Percentiles rank a stretch among this genome's conserved stretches.
phyloP scores from a whole-genome alignment of 2,888 invertebrate genomes.

The Nebria salina region DNA sequence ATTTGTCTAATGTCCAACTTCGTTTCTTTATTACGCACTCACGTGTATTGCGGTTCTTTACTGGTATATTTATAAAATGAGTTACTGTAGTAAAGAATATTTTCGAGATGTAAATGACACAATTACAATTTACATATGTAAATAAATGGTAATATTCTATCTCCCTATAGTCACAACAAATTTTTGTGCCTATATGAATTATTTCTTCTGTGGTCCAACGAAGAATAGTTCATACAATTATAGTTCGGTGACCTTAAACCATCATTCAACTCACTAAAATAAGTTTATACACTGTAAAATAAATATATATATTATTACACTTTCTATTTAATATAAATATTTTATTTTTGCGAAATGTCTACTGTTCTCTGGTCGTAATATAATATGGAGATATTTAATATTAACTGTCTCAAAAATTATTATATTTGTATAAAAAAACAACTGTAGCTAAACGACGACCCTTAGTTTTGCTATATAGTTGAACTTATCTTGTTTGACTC shows the following conservation, averaged over 20 bases:
- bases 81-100: background rate
- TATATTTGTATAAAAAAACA: too few species aligned
- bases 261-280: background rate
- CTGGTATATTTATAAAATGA: background rate
- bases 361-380: too few species aligned
- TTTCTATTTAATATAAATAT: too few species aligned
- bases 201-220: slow-evolving; percentile 11
- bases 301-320: too few species aligned
- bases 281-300: too few species aligned
- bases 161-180: slow-evolving; percentile 23
- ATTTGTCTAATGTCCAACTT: background rate
- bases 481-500: too few species aligned
- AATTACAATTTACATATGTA: slow-evolving; percentile 34
- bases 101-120: slow-evolving; percentile 31
- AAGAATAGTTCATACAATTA: slow-evolving; percentile 3
- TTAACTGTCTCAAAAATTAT: too few species aligned
- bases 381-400: too few species aligned
- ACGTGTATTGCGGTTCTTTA: background rate
- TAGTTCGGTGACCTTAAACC: background rate
- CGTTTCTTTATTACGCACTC: background rate
- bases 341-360: too few species aligned
- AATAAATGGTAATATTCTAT: slow-evolving; percentile 38
- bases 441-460: too few species aligned
- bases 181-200: slow-evolving; percentile 12
- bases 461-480: too few species aligned